These are phyloP conservation scores for Coecobrya sp. DNA, from an alignment of 2,888 invertebrate species.

Conservation along the genomic window DNA sequence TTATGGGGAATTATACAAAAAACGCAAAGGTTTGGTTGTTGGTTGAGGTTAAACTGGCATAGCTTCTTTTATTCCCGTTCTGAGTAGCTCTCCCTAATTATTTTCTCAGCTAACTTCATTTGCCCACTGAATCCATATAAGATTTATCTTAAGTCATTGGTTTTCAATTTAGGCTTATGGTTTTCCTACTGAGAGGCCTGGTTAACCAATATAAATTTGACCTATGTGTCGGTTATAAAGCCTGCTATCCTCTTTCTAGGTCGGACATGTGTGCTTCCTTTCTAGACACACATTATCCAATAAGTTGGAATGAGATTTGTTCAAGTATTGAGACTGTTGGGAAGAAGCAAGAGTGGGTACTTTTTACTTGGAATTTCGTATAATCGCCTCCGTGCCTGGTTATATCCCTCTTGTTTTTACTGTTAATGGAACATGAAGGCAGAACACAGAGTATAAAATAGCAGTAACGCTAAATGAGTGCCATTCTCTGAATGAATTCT, in stretches of 20 bases:
- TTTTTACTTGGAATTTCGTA: neutral
- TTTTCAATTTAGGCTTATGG: slow-evolving; percentile 64
- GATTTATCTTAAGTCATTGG: slow-evolving; percentile 63
- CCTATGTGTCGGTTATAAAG: neutral
- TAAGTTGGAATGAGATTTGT: slow-evolving; percentile 13
- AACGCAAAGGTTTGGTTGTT: slow-evolving; percentile 4
- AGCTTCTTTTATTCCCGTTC: neutral
- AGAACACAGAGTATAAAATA: slow-evolving; percentile 38
- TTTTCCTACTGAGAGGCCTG: neutral
- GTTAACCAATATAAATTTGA: neutral
- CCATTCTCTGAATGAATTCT: neutral
- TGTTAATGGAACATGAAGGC: slow-evolving; percentile 76
- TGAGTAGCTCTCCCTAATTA: slow-evolving; percentile 53
- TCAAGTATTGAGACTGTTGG: neutral
- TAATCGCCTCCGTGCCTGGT: slow-evolving; percentile 29
- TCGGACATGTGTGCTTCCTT: neutral
- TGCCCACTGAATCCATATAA: slow-evolving; percentile 41
- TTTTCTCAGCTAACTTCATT: slow-evolving; percentile 66
- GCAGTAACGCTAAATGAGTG: slow-evolving; percentile 42
- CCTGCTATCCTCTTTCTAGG: neutral
- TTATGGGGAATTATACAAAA: slow-evolving; percentile 20
- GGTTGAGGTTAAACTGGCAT: slow-evolving; percentile 6
- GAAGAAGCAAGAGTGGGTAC: neutral
- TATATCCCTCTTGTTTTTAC: slow-evolving; percentile 62
- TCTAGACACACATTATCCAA: slow-evolving; percentile 1